phyloP scores from a whole-genome alignment of 23 tunicate species.

The Ascidia mentula region DNA sequence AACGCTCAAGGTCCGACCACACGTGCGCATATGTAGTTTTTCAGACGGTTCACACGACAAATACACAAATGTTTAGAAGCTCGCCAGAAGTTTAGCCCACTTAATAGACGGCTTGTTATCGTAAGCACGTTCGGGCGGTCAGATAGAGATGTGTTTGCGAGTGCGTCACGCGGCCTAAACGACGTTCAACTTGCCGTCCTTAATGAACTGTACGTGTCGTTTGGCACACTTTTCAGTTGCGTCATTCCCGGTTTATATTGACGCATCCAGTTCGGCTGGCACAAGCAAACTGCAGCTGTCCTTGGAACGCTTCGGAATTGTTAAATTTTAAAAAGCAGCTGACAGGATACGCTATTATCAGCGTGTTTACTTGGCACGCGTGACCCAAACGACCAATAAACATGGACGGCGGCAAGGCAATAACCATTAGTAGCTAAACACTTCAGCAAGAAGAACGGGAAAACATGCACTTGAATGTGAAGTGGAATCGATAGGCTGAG shows the following conservation, averaged over 20 bases:
- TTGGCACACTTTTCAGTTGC: background rate
- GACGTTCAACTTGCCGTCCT: background rate
- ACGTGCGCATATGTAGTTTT: no score
- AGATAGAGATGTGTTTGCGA: background rate
- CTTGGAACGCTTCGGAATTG: background rate
- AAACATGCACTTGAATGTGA: background rate
- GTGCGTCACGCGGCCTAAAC: background rate
- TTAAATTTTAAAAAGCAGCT: background rate
- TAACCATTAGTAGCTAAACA: background rate
- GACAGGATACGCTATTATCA: background rate
- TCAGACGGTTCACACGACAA: no score
- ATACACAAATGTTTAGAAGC: no score
- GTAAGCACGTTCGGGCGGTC: no score
- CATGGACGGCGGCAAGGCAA: background rate
- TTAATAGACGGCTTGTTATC: no score
- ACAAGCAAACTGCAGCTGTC: background rate
- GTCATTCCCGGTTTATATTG: background rate
- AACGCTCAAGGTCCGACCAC: no score
- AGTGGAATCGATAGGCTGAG: background rate
- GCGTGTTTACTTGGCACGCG: background rate
- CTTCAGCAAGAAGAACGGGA: background rate
- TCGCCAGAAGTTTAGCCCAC: no score
- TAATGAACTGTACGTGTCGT: background rate
- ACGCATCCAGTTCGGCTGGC: background rate
- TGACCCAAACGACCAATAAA: background rate